These are phyloP conservation scores for Drosophila ogumai DNA, from an alignment of 1,140 invertebrate genomes.

Conservation along the genomic window DNA sequence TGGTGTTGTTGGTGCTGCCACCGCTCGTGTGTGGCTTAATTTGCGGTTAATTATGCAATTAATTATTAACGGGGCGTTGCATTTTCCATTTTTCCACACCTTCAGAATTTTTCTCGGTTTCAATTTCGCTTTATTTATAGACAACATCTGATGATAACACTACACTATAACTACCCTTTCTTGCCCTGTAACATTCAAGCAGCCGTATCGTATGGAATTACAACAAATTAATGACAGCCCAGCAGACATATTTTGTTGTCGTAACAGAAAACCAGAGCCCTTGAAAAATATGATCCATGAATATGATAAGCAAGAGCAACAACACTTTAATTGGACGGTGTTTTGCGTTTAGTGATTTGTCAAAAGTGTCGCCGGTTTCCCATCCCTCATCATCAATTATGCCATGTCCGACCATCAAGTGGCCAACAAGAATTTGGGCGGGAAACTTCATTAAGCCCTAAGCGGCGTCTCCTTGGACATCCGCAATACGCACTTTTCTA, in stretches of 20 bases:
- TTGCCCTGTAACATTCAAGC: conserved; percentile 1
- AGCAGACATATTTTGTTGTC: conserved; percentile 6
- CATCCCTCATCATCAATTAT: conserved; percentile 63
- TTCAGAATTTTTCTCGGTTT: conserved; percentile 35
- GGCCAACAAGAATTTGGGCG: conserved; percentile 53
- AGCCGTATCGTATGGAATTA: conserved; percentile 39
- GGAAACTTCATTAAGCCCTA: conserved; percentile 73
- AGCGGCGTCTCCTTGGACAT: conserved; percentile 11
- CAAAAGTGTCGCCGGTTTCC: conserved; percentile 51
- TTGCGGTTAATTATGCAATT: conserved; percentile 80
- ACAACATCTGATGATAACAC: conserved; percentile 47
- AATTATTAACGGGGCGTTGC: conserved; percentile 76
- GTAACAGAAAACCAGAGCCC: conserved; percentile 33
- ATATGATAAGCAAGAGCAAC: conserved; percentile 14
- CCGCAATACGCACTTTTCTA: conserved; percentile 10
- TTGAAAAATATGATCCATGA: conserved; percentile 24
- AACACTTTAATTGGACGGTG: conserved; percentile 45
- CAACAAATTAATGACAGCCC: conserved; percentile 42
- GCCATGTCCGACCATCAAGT: conserved; percentile 56
- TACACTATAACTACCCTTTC: not conserved
- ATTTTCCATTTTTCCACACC: conserved; percentile 42
- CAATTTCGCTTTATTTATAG: conserved; percentile 34
- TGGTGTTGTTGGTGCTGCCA: conserved; percentile 30
- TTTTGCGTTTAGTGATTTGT: conserved; percentile 61
- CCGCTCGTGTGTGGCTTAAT: conserved; percentile 67